Base-by-base conservation (phyloP, 2,888 invertebrate species). In the Drosophila kambysellisi region DNA sequence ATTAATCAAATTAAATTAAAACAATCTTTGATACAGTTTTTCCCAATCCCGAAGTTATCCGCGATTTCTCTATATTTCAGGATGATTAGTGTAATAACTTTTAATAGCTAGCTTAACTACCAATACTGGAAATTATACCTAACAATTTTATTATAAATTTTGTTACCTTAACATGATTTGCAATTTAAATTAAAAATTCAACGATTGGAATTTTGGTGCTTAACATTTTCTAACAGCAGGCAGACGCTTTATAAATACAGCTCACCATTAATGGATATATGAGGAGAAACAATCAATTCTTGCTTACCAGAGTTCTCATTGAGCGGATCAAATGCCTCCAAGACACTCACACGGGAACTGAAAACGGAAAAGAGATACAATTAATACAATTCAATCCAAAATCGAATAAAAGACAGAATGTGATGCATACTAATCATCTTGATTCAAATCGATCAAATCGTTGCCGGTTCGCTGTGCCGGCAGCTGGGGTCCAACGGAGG, bases 301-400 rank as follows among this genome's bases (percentile, higher is more conserved):
- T 62, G 65, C 87, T 88, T 88, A 89, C 87, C 87, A 50, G 78
- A 76, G 65, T 96, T 95, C 89, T 95, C 94, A 89, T 94, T 94
- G 54, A 97, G 94, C 56, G 98, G 98, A 95, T 98, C 98, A 93
- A 98, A 98, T 74, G 97, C 97, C 93, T 97, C 97, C 89, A 98
- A 94, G 88, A 98, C 93, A 64, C 93, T 93, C n/a, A 93, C 93
- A 52, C 93, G 92, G 3, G 93, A 91, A 60, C 93, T 93, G 66
- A 4, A 91, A 83, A 66, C 48, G 15, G 62, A 35, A 59, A 8
- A 15, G 5, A 25, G 17, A 37, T 39, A n/a, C 12, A 17, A 30
- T 53, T 59, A 71, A 7, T 46, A 25, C 0, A 8, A 57, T 20
- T 30, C 17, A n/a, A 20, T n/a, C 12, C 17, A 12, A 20, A 20